Conservation (phyloP, 2,797 vertebrate species). For the Phaenicophaeus curvirostris region DNA sequence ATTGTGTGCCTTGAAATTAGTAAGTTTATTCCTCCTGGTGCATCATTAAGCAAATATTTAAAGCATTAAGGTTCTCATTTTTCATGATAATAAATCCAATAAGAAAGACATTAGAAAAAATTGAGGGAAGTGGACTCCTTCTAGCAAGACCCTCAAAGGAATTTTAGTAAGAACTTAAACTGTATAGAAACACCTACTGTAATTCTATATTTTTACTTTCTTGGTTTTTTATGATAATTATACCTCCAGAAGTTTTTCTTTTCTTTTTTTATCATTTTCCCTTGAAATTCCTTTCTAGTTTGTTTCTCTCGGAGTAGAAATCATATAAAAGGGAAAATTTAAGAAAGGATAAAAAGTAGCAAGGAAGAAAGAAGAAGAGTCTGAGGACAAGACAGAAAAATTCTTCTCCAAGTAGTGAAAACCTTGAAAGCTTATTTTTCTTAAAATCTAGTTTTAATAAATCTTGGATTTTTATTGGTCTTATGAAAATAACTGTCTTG, state of each 20-base stretch:
- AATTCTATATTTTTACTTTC: neutral
- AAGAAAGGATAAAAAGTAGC: neutral
- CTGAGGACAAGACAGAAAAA: neutral
- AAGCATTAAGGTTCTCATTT: neutral
- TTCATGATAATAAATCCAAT: neutral
- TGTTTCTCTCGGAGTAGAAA: neutral
- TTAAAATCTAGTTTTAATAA: neutral
- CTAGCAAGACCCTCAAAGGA: neutral
- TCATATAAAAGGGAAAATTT: neutral
- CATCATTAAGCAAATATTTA: neutral
- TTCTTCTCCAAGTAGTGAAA: neutral
- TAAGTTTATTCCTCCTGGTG: neutral
- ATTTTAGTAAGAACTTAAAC: neutral
- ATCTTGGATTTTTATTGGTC: fast-evolving
- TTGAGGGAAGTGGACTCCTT: neutral
- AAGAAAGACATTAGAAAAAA: neutral
- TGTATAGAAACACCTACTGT: neutral
- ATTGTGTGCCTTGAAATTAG: neutral
- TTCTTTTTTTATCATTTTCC: neutral
- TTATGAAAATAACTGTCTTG: neutral
- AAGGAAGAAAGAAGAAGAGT: neutral
- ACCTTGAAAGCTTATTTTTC: neutral
- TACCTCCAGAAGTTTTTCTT: neutral
- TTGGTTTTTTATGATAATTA: neutral
- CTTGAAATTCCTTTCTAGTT: neutral